Conservation (phyloP, 2,888 invertebrate genomes). For the Sphecodes monilicornis region DNA sequence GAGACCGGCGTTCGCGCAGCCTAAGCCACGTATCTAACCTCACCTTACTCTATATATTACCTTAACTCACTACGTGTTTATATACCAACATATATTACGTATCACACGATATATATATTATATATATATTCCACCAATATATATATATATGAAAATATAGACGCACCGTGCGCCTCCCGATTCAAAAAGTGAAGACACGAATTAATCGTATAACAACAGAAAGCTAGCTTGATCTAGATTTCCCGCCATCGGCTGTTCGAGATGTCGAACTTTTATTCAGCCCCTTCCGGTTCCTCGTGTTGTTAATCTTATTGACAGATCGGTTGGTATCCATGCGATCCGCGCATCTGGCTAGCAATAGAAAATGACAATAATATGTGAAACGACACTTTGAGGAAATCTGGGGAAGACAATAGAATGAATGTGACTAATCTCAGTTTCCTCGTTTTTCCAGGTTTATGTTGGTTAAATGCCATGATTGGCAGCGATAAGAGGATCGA, state of each 20-base stretch:
- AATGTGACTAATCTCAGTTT: constrained; percentile 45
- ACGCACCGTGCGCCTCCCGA: constrained; percentile 77
- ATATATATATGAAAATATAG: constrained; percentile 75
- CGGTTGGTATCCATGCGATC: constrained; percentile 28
- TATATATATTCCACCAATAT: constrained; percentile 68
- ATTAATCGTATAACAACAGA: not conserved
- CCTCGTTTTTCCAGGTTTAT: constrained; percentile 57
- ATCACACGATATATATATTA: constrained; percentile 63
- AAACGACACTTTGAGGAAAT: constrained; percentile 10
- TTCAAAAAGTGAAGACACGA: constrained; percentile 76
- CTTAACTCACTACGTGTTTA: constrained; percentile 83
- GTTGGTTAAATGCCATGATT: constrained; percentile 41
- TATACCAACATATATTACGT: constrained; percentile 79
- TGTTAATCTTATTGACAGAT: constrained; percentile 34
- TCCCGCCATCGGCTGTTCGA: constrained; percentile 36
- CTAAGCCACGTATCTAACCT: constrained; percentile 85
- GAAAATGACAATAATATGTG: not conserved
- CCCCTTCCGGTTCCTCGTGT: constrained; percentile 20
- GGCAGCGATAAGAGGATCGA: constrained; percentile 45
- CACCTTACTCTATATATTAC: constrained; percentile 84
- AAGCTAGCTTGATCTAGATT: constrained; percentile 2
- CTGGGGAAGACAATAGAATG: constrained; percentile 14
- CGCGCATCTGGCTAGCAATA: constrained; percentile 35
- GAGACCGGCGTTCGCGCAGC: constrained; percentile 83
- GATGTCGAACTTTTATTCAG: constrained; percentile 32